Evolutionary conservation across 1,140 invertebrate genomes (phyloP).

Genomic region (Yoshiicerus persimilis): DNA sequence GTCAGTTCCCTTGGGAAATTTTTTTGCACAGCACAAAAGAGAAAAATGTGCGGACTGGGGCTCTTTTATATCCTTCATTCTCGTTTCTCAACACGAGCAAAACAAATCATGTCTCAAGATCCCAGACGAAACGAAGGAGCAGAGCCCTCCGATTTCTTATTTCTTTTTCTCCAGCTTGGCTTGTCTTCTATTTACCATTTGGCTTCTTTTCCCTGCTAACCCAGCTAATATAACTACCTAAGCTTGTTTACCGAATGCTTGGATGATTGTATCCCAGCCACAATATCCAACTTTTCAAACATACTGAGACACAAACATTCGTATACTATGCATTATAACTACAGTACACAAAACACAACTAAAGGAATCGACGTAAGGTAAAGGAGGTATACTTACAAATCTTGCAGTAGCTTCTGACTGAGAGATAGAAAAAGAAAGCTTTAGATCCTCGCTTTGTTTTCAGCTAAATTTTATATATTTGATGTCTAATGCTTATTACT

Average conservation of each 20-base stretch:
- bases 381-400: background rate
- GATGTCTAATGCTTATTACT: background rate
- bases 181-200: background rate
- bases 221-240: background rate
- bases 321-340: background rate
- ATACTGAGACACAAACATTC: background rate
- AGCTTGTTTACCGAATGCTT: background rate
- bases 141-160: background rate
- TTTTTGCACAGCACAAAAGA: conserved; percentile 22
- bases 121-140: background rate
- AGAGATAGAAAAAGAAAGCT: background rate
- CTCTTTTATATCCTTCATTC: conserved; percentile 35
- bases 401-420: background rate
- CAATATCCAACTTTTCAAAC: background rate
- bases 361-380: background rate
- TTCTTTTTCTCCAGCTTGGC: background rate
- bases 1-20: conserved; percentile 37
- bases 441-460: background rate
- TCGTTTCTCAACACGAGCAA: conserved; percentile 12
- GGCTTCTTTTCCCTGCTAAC: background rate
- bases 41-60: conserved; percentile 40
- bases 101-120: conserved; percentile 37
- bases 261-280: background rate
- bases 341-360: no score
- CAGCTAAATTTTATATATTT: background rate